These are phyloP conservation scores for Caranx ignobilis DNA, from an alignment of 2,113 vertebrate species.

Conservation along the genomic window DNA sequence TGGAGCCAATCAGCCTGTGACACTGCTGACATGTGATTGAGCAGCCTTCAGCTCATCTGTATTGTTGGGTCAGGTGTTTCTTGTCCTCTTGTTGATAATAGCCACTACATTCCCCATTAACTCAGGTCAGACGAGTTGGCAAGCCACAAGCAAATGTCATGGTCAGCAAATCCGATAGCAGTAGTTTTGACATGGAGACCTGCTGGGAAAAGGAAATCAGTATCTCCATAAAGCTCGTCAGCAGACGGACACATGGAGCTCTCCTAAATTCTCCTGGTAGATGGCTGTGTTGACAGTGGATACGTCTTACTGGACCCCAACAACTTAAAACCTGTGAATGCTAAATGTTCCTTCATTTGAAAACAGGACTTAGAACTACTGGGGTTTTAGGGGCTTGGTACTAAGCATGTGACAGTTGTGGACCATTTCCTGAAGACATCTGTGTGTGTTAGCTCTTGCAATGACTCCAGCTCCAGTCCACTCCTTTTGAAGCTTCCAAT, in stretches of 20 bases:
- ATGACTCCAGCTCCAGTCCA: not conserved
- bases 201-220: constrained; percentile 7
- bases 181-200: not conserved
- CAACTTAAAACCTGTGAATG: constrained; percentile 27
- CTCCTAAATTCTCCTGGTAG: constrained; percentile 13
- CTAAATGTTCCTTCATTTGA: constrained; percentile 22
- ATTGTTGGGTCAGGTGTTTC: constrained; percentile 5
- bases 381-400: not conserved
- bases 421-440: not conserved
- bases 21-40: constrained; percentile 8
- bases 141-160: not conserved
- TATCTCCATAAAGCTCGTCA: constrained; percentile 3
- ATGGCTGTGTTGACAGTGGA: constrained; percentile 6
- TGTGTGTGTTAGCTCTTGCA: constrained; percentile 9
- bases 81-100: constrained; percentile 5
- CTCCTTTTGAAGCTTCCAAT: not conserved
- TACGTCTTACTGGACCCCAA: constrained; percentile 22
- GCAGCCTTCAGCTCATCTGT: not conserved
- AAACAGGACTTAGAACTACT: constrained; percentile 8
- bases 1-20: not conserved
- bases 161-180: not conserved
- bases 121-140: not conserved
- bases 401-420: not conserved
- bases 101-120: not conserved
- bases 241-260: not conserved